Conservation (phyloP, 2,113 vertebrate species). For the Atherinomorus stipes region DNA sequence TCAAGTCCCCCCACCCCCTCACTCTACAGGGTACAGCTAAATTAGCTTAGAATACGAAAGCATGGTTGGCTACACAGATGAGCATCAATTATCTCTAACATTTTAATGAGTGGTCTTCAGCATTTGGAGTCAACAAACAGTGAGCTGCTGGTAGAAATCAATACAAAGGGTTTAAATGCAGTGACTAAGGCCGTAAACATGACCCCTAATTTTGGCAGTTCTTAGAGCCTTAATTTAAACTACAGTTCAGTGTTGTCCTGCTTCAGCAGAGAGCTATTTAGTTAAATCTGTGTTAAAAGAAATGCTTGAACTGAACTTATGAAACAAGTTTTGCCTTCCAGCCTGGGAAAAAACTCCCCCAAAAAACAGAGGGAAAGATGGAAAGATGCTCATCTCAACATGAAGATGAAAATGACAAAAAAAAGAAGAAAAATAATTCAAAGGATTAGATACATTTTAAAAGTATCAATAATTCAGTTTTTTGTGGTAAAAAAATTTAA, state of each 20-base stretch:
- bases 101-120: conserved; percentile 59
- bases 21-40: conserved; percentile 64
- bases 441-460: no score
- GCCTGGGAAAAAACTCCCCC: no score
- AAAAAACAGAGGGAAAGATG: no score
- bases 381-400: no score
- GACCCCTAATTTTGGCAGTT: conserved; percentile 9
- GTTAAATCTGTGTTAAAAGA: not conserved
- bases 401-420: no score
- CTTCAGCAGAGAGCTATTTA: not conserved
- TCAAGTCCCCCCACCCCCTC: conserved; percentile 11
- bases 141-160: conserved; percentile 23
- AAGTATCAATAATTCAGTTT: no score
- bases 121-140: conserved; percentile 41
- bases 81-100: conserved; percentile 65
- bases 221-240: conserved; percentile 10
- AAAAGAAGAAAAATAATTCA: no score
- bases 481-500: no score
- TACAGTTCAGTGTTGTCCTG: not conserved
- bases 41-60: conserved; percentile 65
- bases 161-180: conserved; percentile 24
- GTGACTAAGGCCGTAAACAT: conserved; percentile 1
- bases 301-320: not conserved
- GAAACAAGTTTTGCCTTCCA: no score
- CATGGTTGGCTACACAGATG: conserved; percentile 56